phyloP scores from a whole-genome alignment of 1,140 invertebrate species.

The Maniola jurtina region DNA sequence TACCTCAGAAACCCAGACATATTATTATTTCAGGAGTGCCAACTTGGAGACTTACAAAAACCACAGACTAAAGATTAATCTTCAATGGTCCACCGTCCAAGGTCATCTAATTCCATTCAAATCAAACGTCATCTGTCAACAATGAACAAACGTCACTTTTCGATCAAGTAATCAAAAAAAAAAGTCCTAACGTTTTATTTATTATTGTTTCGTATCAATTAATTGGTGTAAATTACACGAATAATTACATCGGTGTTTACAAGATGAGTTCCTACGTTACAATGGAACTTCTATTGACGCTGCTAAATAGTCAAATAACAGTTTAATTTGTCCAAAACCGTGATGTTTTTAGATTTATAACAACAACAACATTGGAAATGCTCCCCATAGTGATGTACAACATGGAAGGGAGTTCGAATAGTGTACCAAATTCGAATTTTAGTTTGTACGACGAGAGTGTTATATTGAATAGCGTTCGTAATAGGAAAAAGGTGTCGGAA shows the following conservation, averaged over 20 bases:
- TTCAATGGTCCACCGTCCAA: background rate
- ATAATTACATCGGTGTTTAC: slow-evolving; percentile 33
- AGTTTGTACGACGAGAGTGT: slow-evolving; percentile 63
- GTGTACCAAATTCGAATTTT: slow-evolving; percentile 42
- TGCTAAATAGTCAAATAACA: slow-evolving; percentile 30
- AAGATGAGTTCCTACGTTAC: slow-evolving; percentile 53
- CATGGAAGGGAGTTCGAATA: slow-evolving; percentile 65
- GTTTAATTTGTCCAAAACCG: slow-evolving; percentile 42
- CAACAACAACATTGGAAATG: slow-evolving; percentile 58
- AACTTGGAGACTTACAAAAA: no score
- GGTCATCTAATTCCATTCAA: background rate
- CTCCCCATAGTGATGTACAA: slow-evolving; percentile 65
- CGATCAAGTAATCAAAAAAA: slow-evolving; percentile 26
- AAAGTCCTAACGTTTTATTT: slow-evolving; percentile 38
- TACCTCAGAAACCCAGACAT: no score
- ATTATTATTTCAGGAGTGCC: no score
- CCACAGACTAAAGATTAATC: no score
- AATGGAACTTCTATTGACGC: slow-evolving; percentile 51
- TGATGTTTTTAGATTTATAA: slow-evolving; percentile 69
- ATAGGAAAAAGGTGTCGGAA: slow-evolving; percentile 69
- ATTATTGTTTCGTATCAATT: slow-evolving; percentile 39
- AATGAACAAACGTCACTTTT: slow-evolving; percentile 22
- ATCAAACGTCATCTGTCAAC: slow-evolving; percentile 3
- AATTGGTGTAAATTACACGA: slow-evolving; percentile 30
- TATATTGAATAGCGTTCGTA: slow-evolving; percentile 68